These are phyloP conservation scores for Trachymyrmex cornetzi DNA, from an alignment of 1,140 invertebrate genomes.

Conservation along the genomic window DNA sequence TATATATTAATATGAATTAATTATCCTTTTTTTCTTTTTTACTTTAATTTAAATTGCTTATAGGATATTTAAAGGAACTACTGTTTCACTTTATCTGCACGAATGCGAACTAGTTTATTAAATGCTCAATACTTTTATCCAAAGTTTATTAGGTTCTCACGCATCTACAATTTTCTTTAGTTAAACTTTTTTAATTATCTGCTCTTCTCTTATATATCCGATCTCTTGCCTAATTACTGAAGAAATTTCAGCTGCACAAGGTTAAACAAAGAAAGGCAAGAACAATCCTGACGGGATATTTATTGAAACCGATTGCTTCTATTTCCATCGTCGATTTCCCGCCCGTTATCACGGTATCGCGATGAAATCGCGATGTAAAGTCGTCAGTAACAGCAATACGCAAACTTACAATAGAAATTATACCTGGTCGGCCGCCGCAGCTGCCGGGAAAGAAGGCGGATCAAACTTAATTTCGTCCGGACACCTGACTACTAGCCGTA, in stretches of 20 bases:
- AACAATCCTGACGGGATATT: slow-evolving; percentile 8
- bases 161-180: slow-evolving; percentile 34
- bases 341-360: slow-evolving; percentile 45
- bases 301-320: slow-evolving; percentile 29
- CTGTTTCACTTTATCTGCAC: neutral
- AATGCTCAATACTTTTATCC: neutral
- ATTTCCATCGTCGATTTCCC: slow-evolving; percentile 1
- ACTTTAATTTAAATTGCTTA: neutral
- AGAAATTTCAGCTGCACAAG: neutral
- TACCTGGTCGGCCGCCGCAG: slow-evolving; percentile 60
- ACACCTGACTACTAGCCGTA: slow-evolving; percentile 77
- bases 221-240: slow-evolving; percentile 15
- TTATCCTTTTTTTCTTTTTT: neutral
- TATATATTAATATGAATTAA: neutral
- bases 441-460: slow-evolving; percentile 69
- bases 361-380: slow-evolving; percentile 52
- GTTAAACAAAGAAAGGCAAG: neutral
- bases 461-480: slow-evolving; percentile 82
- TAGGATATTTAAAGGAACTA: neutral
- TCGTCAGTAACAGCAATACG: slow-evolving; percentile 35
- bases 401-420: slow-evolving; percentile 66
- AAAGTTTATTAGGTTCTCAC: neutral
- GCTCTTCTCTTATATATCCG: neutral
- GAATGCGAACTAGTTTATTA: slow-evolving; percentile 22
- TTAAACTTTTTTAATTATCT: slow-evolving; percentile 50